Evolutionary conservation across 2,888 invertebrate genomes (phyloP).

Genomic region (Deroplatys truncata): DNA sequence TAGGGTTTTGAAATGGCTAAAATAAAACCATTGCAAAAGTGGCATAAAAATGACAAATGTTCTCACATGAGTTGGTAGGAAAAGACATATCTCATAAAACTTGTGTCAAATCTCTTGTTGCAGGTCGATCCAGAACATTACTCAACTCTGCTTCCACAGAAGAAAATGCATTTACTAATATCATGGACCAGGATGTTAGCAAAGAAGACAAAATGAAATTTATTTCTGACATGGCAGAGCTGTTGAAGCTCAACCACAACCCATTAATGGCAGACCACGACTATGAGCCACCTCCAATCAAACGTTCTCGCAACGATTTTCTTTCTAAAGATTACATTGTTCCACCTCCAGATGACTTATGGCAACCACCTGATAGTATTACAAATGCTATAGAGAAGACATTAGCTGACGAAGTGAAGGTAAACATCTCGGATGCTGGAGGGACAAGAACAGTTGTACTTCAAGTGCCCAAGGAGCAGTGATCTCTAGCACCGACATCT

Average conservation of each 20-base stretch:
- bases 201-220: slow-evolving; percentile 29
- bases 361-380: slow-evolving; percentile 26
- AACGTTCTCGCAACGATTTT: slow-evolving; percentile 15
- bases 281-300: slow-evolving; percentile 32
- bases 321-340: slow-evolving; percentile 22
- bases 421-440: slow-evolving; percentile 42
- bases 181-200: slow-evolving; percentile 18
- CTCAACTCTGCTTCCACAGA: slow-evolving; percentile 41
- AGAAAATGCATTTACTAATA: slow-evolving; percentile 26
- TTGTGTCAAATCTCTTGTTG: background rate
- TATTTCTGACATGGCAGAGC: slow-evolving; percentile 41
- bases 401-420: slow-evolving; percentile 41
- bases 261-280: slow-evolving; percentile 30
- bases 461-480: slow-evolving; percentile 41
- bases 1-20: no score
- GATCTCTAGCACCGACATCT: background rate
- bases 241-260: slow-evolving; percentile 35
- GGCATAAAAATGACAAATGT: no score
- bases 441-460: slow-evolving; percentile 42
- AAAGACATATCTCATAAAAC: no score
- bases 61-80: no score
- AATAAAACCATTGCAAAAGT: no score
- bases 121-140: slow-evolving; percentile 43
- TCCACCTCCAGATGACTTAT: slow-evolving; percentile 30
- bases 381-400: slow-evolving; percentile 31